These are phyloP conservation scores for Anguilla japonica DNA, from an alignment of 2,113 vertebrate species.

Conservation along the genomic window DNA sequence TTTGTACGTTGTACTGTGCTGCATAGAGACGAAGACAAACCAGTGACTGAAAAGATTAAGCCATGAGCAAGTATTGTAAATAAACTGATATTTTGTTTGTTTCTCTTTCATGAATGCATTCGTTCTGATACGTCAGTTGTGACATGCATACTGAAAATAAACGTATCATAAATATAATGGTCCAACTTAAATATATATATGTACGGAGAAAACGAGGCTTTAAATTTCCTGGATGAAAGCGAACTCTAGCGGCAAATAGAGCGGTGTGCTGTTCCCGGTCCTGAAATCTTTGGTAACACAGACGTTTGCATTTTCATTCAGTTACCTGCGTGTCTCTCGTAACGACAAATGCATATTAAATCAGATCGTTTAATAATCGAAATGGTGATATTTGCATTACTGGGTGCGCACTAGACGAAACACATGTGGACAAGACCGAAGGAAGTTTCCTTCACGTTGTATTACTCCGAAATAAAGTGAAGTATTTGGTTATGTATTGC, in stretches of 20 bases:
- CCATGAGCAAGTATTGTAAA: background rate
- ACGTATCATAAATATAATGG: background rate
- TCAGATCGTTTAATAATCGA: background rate
- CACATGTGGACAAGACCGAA: background rate
- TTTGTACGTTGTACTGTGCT: background rate
- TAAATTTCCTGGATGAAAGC: slow-evolving; percentile 49
- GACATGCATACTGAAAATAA: background rate
- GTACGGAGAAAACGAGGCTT: slow-evolving; percentile 49
- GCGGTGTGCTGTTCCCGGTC: slow-evolving; percentile 44
- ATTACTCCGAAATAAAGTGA: background rate
- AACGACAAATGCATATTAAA: slow-evolving; percentile 11
- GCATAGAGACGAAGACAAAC: background rate
- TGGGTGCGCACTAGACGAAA: background rate
- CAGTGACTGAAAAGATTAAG: background rate
- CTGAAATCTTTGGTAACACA: slow-evolving; percentile 41
- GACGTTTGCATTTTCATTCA: slow-evolving; percentile 20
- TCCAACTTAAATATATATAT: slow-evolving; percentile 17
- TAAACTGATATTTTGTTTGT: background rate
- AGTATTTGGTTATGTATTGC: background rate
- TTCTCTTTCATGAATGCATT: background rate
- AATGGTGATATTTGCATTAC: background rate
- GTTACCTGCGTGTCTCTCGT: background rate
- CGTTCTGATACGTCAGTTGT: background rate
- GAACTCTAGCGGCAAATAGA: slow-evolving; percentile 52
- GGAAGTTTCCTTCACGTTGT: slow-evolving; percentile 9